Evolutionary conservation across 1,140 invertebrate species (phyloP).

Genomic region (Caenorhabditis brenneri): DNA sequence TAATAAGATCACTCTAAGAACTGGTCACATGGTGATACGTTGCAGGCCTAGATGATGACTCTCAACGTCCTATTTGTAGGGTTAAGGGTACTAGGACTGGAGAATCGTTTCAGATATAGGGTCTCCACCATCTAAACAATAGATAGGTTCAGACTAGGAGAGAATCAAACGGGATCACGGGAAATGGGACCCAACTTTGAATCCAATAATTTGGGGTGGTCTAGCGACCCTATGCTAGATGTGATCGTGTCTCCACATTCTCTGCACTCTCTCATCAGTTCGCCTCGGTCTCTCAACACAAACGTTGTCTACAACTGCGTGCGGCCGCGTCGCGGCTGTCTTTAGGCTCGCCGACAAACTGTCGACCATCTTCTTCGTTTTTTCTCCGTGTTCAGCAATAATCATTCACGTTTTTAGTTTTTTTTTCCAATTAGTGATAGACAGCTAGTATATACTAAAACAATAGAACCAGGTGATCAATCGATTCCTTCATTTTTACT

Average conservation of each 20-base stretch:
- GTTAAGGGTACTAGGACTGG: too few relatives aligned
- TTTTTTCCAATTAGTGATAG: too few relatives aligned
- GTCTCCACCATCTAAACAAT: too few relatives aligned
- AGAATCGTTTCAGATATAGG: too few relatives aligned
- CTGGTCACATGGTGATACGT: not conserved
- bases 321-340: conserved; percentile 32
- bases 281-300: not conserved
- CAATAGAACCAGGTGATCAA: too few relatives aligned
- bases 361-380: conserved; percentile 12
- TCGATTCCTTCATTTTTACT: too few relatives aligned
- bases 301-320: not conserved
- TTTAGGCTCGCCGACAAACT: conserved; percentile 35
- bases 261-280: not conserved
- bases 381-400: conserved; percentile 5
- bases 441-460: too few relatives aligned
- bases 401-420: not conserved
- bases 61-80: not conserved
- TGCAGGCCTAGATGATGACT: not conserved
- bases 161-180: not conserved
- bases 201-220: conserved; percentile 28
- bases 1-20: not conserved
- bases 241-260: conserved; percentile 21
- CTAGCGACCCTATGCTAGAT: conserved; percentile 21
- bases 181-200: conserved; percentile 1
- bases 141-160: too few relatives aligned